Evolutionary conservation across 2,797 vertebrate genomes (phyloP).

Genomic region (Dallia pectoralis): DNA sequence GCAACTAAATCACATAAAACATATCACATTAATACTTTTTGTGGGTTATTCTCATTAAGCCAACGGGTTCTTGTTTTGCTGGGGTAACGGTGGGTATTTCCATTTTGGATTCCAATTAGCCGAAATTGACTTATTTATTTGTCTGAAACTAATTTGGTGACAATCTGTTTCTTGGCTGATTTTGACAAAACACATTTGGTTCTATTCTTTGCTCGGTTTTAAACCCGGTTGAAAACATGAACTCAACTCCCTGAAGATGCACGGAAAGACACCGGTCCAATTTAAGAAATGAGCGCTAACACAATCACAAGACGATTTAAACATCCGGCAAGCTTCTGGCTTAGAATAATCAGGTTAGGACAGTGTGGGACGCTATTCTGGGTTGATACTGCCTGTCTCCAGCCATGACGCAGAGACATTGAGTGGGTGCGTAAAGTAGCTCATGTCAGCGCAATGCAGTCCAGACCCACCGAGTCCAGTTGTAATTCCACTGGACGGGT

Average conservation of each 20-base stretch:
- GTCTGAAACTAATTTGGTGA: neutral
- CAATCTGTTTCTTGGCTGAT: neutral
- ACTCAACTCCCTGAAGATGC: slow-evolving; percentile 15
- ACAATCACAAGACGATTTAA: slow-evolving; percentile 51
- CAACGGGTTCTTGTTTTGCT: neutral
- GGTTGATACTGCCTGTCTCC: slow-evolving; percentile 49
- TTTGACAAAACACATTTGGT: neutral
- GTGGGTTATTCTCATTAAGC: neutral
- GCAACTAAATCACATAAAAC: neutral
- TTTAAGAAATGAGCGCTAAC: slow-evolving; percentile 34
- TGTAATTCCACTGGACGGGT: neutral
- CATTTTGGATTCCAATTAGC: neutral
- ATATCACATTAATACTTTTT: neutral
- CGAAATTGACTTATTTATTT: neutral
- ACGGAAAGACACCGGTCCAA: slow-evolving; percentile 25
- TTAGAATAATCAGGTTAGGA: slow-evolving; percentile 27
- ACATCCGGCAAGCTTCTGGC: slow-evolving; percentile 46
- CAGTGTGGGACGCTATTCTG: slow-evolving; percentile 53
- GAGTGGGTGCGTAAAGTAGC: slow-evolving; percentile 1
- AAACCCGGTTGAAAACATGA: neutral
- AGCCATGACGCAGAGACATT: slow-evolving; percentile 44
- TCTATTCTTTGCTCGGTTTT: neutral
- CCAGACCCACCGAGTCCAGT: neutral
- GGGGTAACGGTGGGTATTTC: neutral
- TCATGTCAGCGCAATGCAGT: slow-evolving; percentile 40